Conservation (phyloP, 2,113 vertebrate species). For the Mobula hypostoma region DNA sequence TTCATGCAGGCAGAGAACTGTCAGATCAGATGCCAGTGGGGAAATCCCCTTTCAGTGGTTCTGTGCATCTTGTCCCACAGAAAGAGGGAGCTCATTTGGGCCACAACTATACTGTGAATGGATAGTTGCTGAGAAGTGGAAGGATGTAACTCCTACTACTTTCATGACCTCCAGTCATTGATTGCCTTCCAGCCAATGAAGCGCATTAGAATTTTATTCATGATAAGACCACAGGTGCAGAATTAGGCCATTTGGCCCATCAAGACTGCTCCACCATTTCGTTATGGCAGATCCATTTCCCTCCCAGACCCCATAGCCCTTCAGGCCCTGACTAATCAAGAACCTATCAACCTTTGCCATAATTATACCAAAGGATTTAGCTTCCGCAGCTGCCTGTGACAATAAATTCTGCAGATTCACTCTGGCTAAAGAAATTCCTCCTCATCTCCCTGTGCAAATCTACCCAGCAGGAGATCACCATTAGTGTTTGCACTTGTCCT, state of each 20-base stretch:
- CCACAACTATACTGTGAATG: background rate
- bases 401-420: constrained; percentile 39
- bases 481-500: constrained; percentile 47
- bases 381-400: too few relatives aligned
- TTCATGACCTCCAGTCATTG: background rate
- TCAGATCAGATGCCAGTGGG: background rate
- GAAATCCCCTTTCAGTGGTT: background rate
- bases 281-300: too few relatives aligned
- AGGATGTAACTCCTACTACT: background rate
- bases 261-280: too few relatives aligned
- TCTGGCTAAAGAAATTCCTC: constrained; percentile 45
- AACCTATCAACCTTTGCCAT: too few relatives aligned
- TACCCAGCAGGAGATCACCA: constrained; percentile 46
- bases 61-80: background rate
- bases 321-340: too few relatives aligned
- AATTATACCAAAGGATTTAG: too few relatives aligned
- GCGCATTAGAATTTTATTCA: too few relatives aligned
- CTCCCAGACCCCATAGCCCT: too few relatives aligned
- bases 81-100: background rate
- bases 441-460: constrained; percentile 42
- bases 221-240: too few relatives aligned
- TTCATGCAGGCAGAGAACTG: background rate
- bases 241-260: too few relatives aligned
- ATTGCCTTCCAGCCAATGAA: background rate
- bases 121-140: background rate